Percentiles rank a stretch among this genome's conserved stretches.
Conservation (phyloP, 1,140 invertebrate species). For the Cataglyphis hispanica region DNA sequence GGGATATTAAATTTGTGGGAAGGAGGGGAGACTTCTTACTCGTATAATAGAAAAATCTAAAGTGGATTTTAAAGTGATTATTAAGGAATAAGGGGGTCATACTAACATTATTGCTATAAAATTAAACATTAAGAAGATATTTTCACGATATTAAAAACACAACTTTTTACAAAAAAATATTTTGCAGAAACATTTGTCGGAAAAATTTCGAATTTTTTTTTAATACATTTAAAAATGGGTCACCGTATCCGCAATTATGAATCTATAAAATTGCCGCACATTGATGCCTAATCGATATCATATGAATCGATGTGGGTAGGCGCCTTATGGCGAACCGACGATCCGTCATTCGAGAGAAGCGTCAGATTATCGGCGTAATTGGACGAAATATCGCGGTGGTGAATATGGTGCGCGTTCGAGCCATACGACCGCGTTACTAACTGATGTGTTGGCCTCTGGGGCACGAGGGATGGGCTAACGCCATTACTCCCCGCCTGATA, state of each 20-base stretch:
- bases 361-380: slow-evolving; percentile 76
- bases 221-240: neutral
- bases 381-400: slow-evolving; percentile 72
- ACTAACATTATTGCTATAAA: neutral
- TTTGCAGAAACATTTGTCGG: neutral
- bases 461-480: slow-evolving; percentile 65
- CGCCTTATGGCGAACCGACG: slow-evolving; percentile 6
- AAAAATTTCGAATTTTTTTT: neutral
- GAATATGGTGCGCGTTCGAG: slow-evolving; percentile 61
- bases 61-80: slow-evolving; percentile 5
- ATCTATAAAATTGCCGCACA: slow-evolving; percentile 26
- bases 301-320: slow-evolving; percentile 19
- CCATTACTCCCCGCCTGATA: slow-evolving; percentile 75
- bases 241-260: neutral
- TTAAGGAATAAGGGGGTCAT: no score
- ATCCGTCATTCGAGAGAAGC: slow-evolving; percentile 64
- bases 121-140: slow-evolving; percentile 7
- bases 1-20: neutral
- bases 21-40: neutral
- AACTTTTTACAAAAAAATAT: no score
- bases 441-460: slow-evolving; percentile 78
- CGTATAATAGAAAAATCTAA: neutral
- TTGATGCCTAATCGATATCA: slow-evolving; percentile 59
- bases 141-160: neutral
- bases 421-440: slow-evolving; percentile 69